These are phyloP conservation scores for Pteruthius melanotis DNA, from an alignment of 2,113 vertebrate species.

Conservation along the genomic window DNA sequence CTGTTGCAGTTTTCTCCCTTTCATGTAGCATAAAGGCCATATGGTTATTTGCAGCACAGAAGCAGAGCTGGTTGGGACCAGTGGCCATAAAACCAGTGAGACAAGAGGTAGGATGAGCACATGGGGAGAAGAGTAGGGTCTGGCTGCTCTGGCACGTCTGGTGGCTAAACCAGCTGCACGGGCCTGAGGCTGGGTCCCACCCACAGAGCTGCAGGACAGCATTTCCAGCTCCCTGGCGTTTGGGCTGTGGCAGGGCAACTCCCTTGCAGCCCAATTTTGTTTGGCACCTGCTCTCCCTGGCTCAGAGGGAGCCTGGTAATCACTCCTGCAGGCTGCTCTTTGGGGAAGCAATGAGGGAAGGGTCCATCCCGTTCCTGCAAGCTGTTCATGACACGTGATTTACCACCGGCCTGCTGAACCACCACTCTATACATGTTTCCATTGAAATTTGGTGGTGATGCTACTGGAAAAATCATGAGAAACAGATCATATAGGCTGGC, in stretches of 20 bases:
- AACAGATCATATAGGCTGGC: not conserved
- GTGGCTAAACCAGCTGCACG: not conserved
- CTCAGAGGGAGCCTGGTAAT: not conserved
- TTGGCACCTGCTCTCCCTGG: not conserved
- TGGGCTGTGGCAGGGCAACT: not conserved
- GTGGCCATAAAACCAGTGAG: not conserved
- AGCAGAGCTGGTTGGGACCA: not conserved
- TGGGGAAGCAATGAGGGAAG: not conserved
- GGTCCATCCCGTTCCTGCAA: not conserved
- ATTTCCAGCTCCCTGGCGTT: not conserved
- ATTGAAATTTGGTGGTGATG: not conserved
- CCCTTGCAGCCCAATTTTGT: not conserved
- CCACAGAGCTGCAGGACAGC: not conserved
- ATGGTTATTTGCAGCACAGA: not conserved
- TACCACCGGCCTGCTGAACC: not conserved
- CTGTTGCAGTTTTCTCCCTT: not conserved
- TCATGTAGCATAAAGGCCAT: not conserved
- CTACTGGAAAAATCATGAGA: rapidly evolving
- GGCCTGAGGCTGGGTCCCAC: not conserved
- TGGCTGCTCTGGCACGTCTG: not conserved
- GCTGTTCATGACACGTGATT: rapidly evolving
- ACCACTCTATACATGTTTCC: not conserved
- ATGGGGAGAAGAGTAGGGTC: not conserved
- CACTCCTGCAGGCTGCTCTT: not conserved
- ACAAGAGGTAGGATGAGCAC: not conserved